These are phyloP conservation scores for Paracentrotus lividus DNA, from an alignment of 53 echinoderm and acorn worm species.

Conservation along the genomic window DNA sequence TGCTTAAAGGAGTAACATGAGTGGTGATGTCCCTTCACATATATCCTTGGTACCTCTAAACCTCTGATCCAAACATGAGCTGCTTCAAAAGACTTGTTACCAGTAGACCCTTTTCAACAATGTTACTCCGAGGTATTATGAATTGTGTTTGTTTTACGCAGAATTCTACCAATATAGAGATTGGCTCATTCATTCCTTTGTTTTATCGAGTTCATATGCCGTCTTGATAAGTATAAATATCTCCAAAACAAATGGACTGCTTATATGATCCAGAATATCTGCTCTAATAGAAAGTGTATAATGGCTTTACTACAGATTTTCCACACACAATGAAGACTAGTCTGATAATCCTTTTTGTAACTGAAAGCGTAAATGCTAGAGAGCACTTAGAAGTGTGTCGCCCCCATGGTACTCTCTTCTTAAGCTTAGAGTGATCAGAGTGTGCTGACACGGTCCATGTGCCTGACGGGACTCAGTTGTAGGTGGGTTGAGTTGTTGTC, in stretches of 20 bases:
- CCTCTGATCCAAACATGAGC: not conserved
- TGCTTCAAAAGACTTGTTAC: not conserved
- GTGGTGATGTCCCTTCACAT: not conserved
- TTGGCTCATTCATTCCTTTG: not conserved
- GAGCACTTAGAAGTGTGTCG: not conserved
- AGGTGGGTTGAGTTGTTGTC: slow-evolving; percentile 75
- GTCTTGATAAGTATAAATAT: not conserved
- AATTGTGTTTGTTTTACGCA: not conserved
- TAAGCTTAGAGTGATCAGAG: slow-evolving; percentile 69
- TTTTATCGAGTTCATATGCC: not conserved
- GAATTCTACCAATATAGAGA: not conserved
- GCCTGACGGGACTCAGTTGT: slow-evolving; percentile 85
- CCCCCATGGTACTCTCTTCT: not conserved
- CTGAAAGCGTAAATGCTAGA: slow-evolving; percentile 4
- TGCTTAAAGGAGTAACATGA: not conserved
- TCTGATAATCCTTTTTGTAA: slow-evolving; percentile 15
- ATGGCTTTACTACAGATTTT: not conserved
- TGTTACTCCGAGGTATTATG: not conserved
- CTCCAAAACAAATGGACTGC: not conserved
- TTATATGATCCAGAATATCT: not conserved
- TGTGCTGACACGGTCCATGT: slow-evolving; percentile 91
- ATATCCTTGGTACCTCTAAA: not conserved
- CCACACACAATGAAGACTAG: not conserved
- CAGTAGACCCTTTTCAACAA: not conserved
- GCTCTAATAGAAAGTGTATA: slow-evolving; percentile 5